Percentiles rank a stretch among this genome's conserved stretches.
Conservation (phyloP, 2,888 invertebrate species). For the Callosobruchus maculatus region DNA sequence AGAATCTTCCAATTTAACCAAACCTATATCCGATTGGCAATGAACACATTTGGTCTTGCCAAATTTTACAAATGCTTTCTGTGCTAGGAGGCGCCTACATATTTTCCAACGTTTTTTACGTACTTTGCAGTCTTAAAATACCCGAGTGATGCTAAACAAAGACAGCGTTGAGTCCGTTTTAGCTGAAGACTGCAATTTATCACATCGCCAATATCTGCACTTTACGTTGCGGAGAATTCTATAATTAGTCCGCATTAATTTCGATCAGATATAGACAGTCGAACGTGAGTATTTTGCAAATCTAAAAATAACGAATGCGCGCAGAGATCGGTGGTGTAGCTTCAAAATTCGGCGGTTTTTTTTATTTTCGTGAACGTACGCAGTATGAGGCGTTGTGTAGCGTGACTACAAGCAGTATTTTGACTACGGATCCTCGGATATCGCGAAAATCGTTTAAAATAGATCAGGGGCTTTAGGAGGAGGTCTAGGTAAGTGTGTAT, state of each 20-base stretch:
- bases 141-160: not conserved
- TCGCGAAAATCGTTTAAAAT: not conserved
- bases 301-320: not conserved
- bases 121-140: not conserved
- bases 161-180: not conserved
- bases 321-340: not conserved
- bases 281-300: not conserved
- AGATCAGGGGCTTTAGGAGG: not conserved
- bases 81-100: not conserved
- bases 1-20: not conserved
- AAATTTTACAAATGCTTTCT: not conserved
- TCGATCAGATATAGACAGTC: not conserved
- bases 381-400: not conserved
- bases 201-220: not conserved
- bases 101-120: not conserved
- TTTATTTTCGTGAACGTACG: not conserved
- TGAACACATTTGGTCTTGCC: not conserved
- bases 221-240: not conserved
- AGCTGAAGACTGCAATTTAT: not conserved
- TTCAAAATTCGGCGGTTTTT: not conserved
- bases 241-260: not conserved
- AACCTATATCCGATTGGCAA: too few species aligned
- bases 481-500: not conserved
- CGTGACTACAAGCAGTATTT: not conserved
- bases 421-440: not conserved